Evolutionary conservation across 2,113 vertebrate species (phyloP), one percentile per base, ranked within the genome.

Genomic region (Myotis lucifugus): DNA sequence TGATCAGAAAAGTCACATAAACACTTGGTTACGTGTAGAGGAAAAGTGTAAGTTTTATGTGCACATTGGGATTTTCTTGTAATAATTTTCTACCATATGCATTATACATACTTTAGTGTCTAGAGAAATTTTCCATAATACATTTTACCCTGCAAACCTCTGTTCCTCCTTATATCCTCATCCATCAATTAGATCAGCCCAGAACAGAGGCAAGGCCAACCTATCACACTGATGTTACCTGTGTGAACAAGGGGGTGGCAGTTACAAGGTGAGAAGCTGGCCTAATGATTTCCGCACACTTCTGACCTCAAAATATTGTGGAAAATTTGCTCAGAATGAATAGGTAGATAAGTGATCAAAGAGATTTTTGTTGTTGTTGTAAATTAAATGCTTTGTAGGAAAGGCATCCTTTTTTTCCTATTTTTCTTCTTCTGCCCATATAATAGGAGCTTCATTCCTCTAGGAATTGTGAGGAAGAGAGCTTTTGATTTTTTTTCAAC

Each of bases 301-400:
- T 78, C 52, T 48, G 46, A 78, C 6, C 1, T 91, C 18, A 77
- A 52, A 72, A 8, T 37, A 9, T 70, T 29, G 37, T 40, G 10
- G 42, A 79, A 66, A 32, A 46, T 79, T 85, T 66, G 8, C 69
- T 88, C 59, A 78, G 29, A 91, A 78, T 77, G 8, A 91, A 13
- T 48, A 81, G 14, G 10, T 14, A 52, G 52, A 8, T 59, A 93
- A 85, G 48, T 42, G 6, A 85, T 50, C 23, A 69, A 61, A 72
- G 14, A 74, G 1, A 10, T 34, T 61, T 74, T 50, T 88, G 18
- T 73, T 76, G 14, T 8, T 46, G 14, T 8, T 46, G 17, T n/a
- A 67, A 67, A 67, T 82, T 32, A 54, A 83, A 50, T 69, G 21
- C 18, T 64, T 76, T 56, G 3, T 18, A 34, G 23, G 9, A 18